A percentile compares a stretch with the other conserved stretches of the same genome.
phyloP scores from a whole-genome alignment of 2,888 invertebrate species.

The Drosophila algonquin region DNA sequence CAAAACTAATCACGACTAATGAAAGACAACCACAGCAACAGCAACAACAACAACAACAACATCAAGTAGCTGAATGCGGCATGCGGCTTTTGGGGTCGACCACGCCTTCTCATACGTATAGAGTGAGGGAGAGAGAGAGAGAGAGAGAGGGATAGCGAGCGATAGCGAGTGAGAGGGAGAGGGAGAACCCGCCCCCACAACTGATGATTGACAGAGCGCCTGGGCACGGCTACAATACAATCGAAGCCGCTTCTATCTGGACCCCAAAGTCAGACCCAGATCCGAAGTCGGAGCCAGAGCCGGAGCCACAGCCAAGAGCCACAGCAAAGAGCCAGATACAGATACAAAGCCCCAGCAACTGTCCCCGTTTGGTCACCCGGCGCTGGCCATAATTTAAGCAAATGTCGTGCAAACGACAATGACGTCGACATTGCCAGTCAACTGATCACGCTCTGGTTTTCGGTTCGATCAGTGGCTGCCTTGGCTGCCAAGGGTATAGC shows the following conservation, averaged over 20 bases:
- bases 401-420: conserved; percentile 66
- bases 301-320: neutral
- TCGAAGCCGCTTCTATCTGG: conserved; percentile 49
- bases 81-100: conserved; percentile 66
- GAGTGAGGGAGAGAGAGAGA: neutral
- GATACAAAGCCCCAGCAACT: conserved; percentile 52
- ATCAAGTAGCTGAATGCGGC: conserved; percentile 31
- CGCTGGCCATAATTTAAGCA: conserved; percentile 68
- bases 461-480: neutral
- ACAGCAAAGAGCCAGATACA: conserved; percentile 9
- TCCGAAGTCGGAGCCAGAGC: conserved; percentile 34
- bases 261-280: conserved; percentile 23
- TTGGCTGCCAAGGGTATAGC: too few relatives aligned
- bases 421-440: conserved; percentile 45
- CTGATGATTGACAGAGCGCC: conserved; percentile 62
- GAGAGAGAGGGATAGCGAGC: neutral
- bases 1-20: conserved; percentile 72
- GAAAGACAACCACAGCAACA: conserved; percentile 54
- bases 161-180: neutral
- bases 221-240: conserved; percentile 67
- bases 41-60: conserved; percentile 33
- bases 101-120: conserved; percentile 49
- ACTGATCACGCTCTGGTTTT: conserved; percentile 47
- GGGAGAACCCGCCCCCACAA: conserved; percentile 16
- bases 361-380: conserved; percentile 67